Evolutionary conservation across 2,797 vertebrate genomes (phyloP), one percentile per base, ranked within the genome.

Genomic region (Schizopygopsis pylzovi): DNA sequence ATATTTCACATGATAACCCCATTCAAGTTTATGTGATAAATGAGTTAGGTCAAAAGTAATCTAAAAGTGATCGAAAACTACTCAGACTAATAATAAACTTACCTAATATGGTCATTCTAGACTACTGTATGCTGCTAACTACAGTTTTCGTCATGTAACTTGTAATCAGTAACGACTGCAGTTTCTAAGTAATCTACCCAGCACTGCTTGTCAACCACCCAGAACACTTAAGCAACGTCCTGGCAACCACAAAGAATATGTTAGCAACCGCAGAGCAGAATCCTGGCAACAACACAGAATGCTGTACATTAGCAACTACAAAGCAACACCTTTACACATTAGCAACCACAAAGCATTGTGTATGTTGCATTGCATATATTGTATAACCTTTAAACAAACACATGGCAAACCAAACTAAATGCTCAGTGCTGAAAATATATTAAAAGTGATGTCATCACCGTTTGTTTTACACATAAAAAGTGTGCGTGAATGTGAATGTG

Each of bases 391-490:
- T 16, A 11, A 61, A 79, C 76, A 37, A 77, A 22, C 73, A 39
- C 10, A 20, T 37, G 10, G 47, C 3, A 33, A 61, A 81, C 6
- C 45, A 39, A 22, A 11, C 43, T 49, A 6, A 68, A 67, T 10
- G 28, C 79, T 68, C 39, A 49, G 10, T 39, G 43, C 61, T 52
- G 63, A 49, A 81, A 81, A 68, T 67, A 68, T 52, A 81, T 68
- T 52, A n/a, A 49, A 81, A 68, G 18, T 70, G 79, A 81, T n/a
- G n/a, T 52, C 41, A 83, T 56, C 20, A 52, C 25, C 63, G 41
- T 63, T 82, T 71, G 56, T 72, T 82, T 82, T 65, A 45, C 41
- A 63, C 28, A 65, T 68, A 54, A 78, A 37, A 83, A 63, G 43
- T 68, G 43, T 52, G 13, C 20, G 8, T 76, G 67, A 77, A 25